phyloP scores from a whole-genome alignment of 1,140 invertebrate genomes.

The Apis laboriosa region DNA sequence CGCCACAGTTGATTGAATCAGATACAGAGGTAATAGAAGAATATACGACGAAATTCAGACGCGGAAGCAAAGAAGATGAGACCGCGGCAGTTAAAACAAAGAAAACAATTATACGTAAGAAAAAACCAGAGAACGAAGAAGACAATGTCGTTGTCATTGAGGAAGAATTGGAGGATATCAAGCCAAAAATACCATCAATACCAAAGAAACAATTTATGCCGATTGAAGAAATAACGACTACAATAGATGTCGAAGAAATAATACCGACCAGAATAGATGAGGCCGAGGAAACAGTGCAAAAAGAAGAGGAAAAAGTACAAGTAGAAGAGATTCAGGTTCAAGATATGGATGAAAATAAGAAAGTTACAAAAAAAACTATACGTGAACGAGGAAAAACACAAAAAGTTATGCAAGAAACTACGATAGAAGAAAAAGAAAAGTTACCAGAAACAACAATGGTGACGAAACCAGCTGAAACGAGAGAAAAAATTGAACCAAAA shows the following conservation, averaged over 20 bases:
- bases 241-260: slow-evolving; percentile 60
- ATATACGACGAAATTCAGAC: slow-evolving; percentile 77
- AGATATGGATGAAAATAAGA: slow-evolving; percentile 8
- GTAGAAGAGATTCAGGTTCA: neutral
- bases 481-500: neutral
- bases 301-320: slow-evolving; percentile 65
- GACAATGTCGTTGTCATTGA: slow-evolving; percentile 76
- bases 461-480: slow-evolving; percentile 24
- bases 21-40: slow-evolving; percentile 79
- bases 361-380: slow-evolving; percentile 70
- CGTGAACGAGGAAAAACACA: slow-evolving; percentile 70
- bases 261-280: slow-evolving; percentile 57
- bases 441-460: slow-evolving; percentile 59
- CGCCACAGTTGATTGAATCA: slow-evolving; percentile 70
- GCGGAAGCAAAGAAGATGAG: slow-evolving; percentile 78
- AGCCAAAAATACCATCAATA: slow-evolving; percentile 68
- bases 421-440: slow-evolving; percentile 70
- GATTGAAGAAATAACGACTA: slow-evolving; percentile 74
- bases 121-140: slow-evolving; percentile 58
- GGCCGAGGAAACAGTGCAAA: slow-evolving; percentile 30
- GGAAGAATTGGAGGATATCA: slow-evolving; percentile 76
- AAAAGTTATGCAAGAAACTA: slow-evolving; percentile 70
- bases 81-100: slow-evolving; percentile 76
- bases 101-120: slow-evolving; percentile 75
- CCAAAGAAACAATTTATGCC: slow-evolving; percentile 77